Conservation (phyloP, 2,888 invertebrate species). For the Chirona hameri region DNA sequence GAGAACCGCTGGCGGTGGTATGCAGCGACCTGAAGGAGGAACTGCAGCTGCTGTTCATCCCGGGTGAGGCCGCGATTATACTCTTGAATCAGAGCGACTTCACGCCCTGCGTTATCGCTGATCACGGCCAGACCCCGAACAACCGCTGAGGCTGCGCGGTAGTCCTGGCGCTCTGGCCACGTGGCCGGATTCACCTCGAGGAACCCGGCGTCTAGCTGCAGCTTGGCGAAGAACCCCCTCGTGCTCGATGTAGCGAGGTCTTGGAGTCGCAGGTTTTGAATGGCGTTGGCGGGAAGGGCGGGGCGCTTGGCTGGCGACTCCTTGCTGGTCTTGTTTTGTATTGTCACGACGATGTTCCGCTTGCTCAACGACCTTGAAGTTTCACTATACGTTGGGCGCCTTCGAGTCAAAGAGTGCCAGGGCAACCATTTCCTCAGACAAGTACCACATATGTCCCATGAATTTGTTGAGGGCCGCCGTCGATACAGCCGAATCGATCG, state of each 20-base stretch:
- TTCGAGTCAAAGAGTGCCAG: neutral
- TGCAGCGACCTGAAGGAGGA: neutral
- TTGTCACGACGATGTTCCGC: no score
- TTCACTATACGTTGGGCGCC: neutral
- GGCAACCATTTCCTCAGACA: neutral
- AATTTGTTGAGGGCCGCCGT: neutral
- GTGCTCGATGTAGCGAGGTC: no score
- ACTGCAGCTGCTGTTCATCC: neutral
- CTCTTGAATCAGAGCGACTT: conserved; percentile 32
- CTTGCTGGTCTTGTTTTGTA: no score
- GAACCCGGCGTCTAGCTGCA: no score
- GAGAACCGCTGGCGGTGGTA: neutral
- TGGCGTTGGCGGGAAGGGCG: no score
- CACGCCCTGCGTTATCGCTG: conserved; percentile 9
- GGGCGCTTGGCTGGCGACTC: no score
- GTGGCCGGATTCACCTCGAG: neutral
- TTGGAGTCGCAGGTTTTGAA: no score
- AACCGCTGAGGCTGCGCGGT: neutral
- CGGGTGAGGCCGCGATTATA: neutral
- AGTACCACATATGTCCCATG: neutral
- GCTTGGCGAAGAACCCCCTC: no score
- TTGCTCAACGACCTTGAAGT: no score
- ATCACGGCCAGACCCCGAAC: neutral
- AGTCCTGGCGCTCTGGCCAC: neutral
- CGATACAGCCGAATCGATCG: neutral